Base-by-base conservation (phyloP, 2,113 vertebrate species). In the Poecile atricapillus region DNA sequence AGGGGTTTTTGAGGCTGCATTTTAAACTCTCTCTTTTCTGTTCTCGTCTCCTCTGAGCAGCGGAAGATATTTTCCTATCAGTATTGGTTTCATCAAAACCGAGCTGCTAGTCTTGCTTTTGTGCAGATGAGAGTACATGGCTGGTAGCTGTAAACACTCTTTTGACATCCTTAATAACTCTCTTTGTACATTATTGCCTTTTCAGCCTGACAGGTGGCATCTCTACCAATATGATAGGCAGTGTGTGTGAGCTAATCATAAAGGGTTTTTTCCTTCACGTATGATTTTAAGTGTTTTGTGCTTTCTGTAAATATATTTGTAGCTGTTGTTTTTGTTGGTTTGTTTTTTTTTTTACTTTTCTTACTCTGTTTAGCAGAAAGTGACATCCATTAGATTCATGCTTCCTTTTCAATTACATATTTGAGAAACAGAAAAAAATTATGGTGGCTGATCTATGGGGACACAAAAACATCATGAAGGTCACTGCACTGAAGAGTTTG, bases 121-220 rank as follows among this genome's bases (percentile, higher is more conserved):
- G 71, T 87, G 76, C 75, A 93, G 92, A 83, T 49, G 47, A 83
- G 47, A 9, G 1, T 68, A 46, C 23, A 39, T 8, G 44, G 56
- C 18, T 90, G 76, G 59, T 89, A 89, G 76, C 64, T 81, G 74
- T 94, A 88, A 97, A 95, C 59, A 74, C 27, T 56, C 75, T 71
- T 71, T 55, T 93, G 71, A 83, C 63, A 90, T 71, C 53, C n/a
- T 83, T 79, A 95, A 76, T 83, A 55, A 88, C 80, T 83, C 53
- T 59, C 20, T 92, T 89, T 92, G 71, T 76, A 41, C 55, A 88
- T 84, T 71, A 70, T 70, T 93, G 73, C 77, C 53, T 88, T 53
- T 90, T 53, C 79, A 93, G 50, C 44, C 76, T 90, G 91, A 78
- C 82, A 78, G 49, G 81, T 73, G 76, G 37, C 86, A 68, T 74